These are phyloP conservation scores for Plecturocebus donacophilus DNA, from an alignment of 2,113 vertebrate species.

Conservation along the genomic window DNA sequence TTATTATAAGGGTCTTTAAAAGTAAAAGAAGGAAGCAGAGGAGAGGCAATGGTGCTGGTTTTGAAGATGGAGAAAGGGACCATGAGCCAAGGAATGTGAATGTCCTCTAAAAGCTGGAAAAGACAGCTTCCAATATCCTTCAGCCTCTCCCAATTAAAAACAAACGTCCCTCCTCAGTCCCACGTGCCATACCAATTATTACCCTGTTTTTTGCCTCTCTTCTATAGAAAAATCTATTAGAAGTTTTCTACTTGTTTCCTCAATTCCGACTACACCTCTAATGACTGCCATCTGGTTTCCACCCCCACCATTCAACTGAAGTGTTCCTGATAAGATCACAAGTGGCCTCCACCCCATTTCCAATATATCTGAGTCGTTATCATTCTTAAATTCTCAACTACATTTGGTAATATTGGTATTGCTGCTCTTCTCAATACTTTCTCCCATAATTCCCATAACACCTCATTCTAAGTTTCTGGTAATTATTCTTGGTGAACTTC, in stretches of 20 bases:
- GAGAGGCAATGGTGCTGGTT: neutral
- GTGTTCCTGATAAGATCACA: neutral
- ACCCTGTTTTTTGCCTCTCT: neutral
- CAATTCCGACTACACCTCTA: neutral
- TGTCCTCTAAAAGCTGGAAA: neutral
- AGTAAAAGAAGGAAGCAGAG: neutral
- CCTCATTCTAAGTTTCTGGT: neutral
- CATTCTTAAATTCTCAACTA: neutral
- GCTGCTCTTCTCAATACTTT: neutral
- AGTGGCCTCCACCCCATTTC: neutral
- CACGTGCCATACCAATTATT: neutral
- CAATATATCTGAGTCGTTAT: neutral
- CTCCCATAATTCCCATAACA: neutral
- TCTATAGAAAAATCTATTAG: neutral
- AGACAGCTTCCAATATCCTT: neutral
- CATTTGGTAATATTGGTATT: neutral
- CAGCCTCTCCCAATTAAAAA: neutral
- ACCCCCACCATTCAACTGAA: neutral
- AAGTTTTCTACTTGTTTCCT: neutral
- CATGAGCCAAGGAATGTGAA: neutral
- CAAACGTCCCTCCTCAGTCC: neutral
- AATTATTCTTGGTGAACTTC: neutral
- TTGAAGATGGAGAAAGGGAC: neutral
- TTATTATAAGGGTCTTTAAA: neutral
- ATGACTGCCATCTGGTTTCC: neutral